Evolutionary conservation across 1,140 invertebrate species (phyloP), one percentile per base, ranked within the genome.

Genomic region (Cyrtorhinus lividipennis): DNA sequence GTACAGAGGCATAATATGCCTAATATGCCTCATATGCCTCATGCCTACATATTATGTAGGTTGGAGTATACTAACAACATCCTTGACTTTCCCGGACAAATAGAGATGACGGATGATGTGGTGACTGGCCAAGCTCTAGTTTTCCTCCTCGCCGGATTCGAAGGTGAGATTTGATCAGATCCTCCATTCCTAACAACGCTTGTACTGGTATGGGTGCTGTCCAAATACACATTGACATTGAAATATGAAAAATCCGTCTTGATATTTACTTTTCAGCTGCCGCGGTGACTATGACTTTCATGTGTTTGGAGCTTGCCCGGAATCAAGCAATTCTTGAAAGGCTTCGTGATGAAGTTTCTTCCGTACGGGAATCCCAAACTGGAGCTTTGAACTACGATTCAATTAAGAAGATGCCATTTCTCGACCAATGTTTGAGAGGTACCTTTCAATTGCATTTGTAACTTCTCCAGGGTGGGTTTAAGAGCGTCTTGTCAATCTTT

Each of bases 311-410:
- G 61, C 67, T 84, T 23, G 79, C 81, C 2, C 67, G 69, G 20
- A 69, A 81, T 69, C 75, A 73, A 13, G 73, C 77, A 15, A 66
- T 82, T 1, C 84, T 87, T 65, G 71, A 81, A 1, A 75, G 72
- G 63, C 61, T 82, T 1, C 69, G 79, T 2, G 67, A 75, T 45
- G 83, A 87, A 73, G 77, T 88, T 1, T n/a, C 64, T 1, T 1
- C 30, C 23, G 24, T 25, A 72, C 61, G 60, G 65, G 18, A 66
- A 68, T 56, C 69, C n/a, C n/a, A n/a, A n/a, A n/a, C 75, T 5
- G 69, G 74, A 23, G 79, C 72, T 5, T 20, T 69, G 5, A 59
- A 56, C 10, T 69, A 70, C 46, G 68, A 72, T 20, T 59, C 63
- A n/a, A 38, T 71, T 13, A 65, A 66, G 18, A 63, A 66, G 24